Percentiles rank a stretch among this genome's conserved stretches.
These are phyloP conservation scores for Aphaenogaster rudis DNA, from an alignment of 1,140 invertebrate species.

Conservation along the genomic window DNA sequence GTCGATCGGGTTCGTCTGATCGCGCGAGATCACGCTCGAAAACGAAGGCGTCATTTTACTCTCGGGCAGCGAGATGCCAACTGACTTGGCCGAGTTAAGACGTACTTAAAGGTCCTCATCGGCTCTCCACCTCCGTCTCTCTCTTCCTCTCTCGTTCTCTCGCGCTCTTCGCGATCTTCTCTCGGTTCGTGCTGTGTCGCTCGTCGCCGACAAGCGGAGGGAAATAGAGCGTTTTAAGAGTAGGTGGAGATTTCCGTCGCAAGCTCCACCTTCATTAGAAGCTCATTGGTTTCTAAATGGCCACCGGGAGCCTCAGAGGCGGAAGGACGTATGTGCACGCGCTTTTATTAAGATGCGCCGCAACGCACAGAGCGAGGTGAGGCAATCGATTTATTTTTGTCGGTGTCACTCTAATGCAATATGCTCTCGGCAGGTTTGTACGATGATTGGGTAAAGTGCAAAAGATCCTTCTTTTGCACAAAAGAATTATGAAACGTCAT, in stretches of 20 bases:
- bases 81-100: constrained; percentile 85
- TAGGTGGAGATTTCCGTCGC: constrained; percentile 85
- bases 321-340: constrained; percentile 9
- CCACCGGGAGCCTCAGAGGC: background rate
- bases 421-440: background rate
- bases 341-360: constrained; percentile 22
- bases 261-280: constrained; percentile 85
- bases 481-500: background rate
- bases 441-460: background rate
- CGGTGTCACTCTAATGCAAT: constrained; percentile 34
- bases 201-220: constrained; percentile 65
- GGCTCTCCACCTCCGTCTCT: constrained; percentile 59
- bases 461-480: background rate
- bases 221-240: constrained; percentile 86
- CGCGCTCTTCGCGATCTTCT: constrained; percentile 62
- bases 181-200: constrained; percentile 56
- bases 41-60: constrained; percentile 73
- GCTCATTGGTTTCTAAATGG: constrained; percentile 83
- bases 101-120: constrained; percentile 82
- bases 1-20: constrained; percentile 24
- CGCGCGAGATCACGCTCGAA: constrained; percentile 48
- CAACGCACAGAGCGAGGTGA: background rate
- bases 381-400: constrained; percentile 42
- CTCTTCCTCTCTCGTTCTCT: constrained; percentile 54
- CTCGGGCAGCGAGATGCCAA: constrained; percentile 83